These are phyloP conservation scores for Drosophila serrata DNA, from an alignment of 1,140 invertebrate species.

Conservation along the genomic window DNA sequence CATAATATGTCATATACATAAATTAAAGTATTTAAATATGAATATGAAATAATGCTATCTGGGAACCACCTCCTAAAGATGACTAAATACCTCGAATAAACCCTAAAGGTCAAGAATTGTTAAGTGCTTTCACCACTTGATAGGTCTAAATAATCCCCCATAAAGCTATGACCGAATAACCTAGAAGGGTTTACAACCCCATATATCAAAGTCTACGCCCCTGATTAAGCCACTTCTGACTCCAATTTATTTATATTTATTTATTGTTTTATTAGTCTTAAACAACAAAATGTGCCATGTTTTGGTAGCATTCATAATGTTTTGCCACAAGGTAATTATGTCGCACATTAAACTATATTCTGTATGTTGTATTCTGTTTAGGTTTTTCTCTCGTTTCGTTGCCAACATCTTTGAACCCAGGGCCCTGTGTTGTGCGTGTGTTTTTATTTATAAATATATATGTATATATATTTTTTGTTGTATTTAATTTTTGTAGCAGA, in stretches of 20 bases:
- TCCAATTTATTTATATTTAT: constrained; percentile 50
- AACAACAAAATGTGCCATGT: constrained; percentile 49
- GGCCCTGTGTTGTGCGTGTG: constrained; percentile 43
- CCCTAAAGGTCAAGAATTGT: constrained; percentile 1
- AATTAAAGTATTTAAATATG: neutral
- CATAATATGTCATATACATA: neutral
- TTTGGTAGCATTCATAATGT: constrained; percentile 66
- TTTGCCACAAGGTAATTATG: constrained; percentile 71
- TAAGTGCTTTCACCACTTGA: constrained; percentile 14
- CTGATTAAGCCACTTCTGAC: constrained; percentile 31
- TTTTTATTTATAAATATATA: neutral
- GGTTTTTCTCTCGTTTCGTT: constrained; percentile 15
- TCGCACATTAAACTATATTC: constrained; percentile 54
- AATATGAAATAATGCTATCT: neutral
- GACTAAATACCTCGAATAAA: neutral
- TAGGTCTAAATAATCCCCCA: neutral
- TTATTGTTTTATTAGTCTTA: constrained; percentile 38
- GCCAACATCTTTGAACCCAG: constrained; percentile 72
- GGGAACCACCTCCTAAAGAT: neutral
- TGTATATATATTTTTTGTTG: neutral
- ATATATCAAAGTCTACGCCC: constrained; percentile 29
- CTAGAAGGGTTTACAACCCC: constrained; percentile 2
- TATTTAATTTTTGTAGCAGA: constrained; percentile 34
- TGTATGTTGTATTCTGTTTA: constrained; percentile 38
- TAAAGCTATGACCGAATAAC: constrained; percentile 6